A percentile compares a stretch with the other conserved stretches of the same genome.
These are phyloP conservation scores for Pterostichus niger DNA, from an alignment of 2,888 invertebrate species.

Conservation along the genomic window DNA sequence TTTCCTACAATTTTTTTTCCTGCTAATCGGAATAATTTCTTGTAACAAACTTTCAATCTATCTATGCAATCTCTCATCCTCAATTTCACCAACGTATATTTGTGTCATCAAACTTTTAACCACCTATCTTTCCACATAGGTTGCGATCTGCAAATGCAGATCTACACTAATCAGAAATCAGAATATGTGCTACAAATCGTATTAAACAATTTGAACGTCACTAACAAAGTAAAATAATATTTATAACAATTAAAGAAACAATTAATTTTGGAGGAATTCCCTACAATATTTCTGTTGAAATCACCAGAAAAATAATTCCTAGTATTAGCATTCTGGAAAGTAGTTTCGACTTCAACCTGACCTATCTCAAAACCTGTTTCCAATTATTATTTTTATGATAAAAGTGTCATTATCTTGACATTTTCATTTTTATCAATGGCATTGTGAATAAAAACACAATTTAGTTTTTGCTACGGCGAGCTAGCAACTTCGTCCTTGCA, in stretches of 20 bases:
- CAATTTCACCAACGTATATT: no score
- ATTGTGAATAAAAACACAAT: constrained; percentile 3
- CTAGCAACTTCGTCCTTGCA: constrained; percentile 33
- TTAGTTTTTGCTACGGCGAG: not conserved
- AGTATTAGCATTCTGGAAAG: not conserved
- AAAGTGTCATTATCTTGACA: constrained; percentile 48
- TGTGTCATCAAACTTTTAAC: no score
- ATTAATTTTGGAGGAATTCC: not conserved
- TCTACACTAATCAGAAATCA: not conserved
- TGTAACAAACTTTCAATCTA: not conserved
- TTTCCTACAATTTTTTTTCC: no score
- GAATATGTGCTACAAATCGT: no score
- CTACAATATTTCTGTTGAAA: not conserved
- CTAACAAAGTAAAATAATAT: not conserved
- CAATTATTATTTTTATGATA: constrained; percentile 14
- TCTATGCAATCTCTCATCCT: no score
- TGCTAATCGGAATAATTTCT: no score
- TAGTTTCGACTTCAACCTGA: constrained; percentile 18
- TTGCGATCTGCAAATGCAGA: not conserved
- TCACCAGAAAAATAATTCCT: constrained; percentile 10
- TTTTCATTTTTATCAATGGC: constrained; percentile 36
- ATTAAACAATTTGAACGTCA: no score
- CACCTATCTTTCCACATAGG: no score
- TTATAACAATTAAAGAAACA: not conserved
- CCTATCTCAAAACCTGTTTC: constrained; percentile 35